Evolutionary conservation across 2,888 invertebrate species (phyloP).

Genomic region (Tachina lurida): DNA sequence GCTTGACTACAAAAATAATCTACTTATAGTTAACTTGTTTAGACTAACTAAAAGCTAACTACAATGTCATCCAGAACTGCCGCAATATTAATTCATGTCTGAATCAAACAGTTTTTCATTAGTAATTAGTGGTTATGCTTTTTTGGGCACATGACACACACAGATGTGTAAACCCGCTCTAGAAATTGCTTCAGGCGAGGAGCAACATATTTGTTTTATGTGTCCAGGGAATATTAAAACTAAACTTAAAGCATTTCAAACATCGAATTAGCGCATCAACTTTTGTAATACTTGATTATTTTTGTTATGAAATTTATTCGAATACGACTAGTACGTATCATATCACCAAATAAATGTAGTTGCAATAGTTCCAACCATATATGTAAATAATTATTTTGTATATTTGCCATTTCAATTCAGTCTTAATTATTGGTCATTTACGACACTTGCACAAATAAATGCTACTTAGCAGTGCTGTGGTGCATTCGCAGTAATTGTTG

Average conservation of each 20-base stretch:
- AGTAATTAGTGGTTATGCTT: too few relatives aligned
- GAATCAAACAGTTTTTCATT: too few relatives aligned
- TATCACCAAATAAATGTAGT: conserved; percentile 33
- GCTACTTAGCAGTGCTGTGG: background rate
- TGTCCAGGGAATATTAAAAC: background rate
- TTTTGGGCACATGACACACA: too few relatives aligned
- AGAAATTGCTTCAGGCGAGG: background rate
- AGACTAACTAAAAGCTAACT: too few relatives aligned
- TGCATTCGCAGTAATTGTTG: conserved; percentile 12
- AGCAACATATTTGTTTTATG: conserved; percentile 2
- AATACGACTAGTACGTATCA: conserved; percentile 41
- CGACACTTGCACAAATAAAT: background rate
- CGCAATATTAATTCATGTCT: too few relatives aligned
- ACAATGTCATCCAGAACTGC: too few relatives aligned
- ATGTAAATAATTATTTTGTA: conserved; percentile 55
- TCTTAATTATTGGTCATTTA: conserved; percentile 45
- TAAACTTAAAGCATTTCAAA: conserved; percentile 7
- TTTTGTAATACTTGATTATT: conserved; percentile 9
- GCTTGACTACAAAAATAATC: too few relatives aligned
- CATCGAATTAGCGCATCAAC: background rate
- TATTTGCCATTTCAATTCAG: conserved; percentile 40
- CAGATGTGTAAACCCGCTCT: too few relatives aligned
- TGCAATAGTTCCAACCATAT: conserved; percentile 30
- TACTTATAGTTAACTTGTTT: too few relatives aligned
- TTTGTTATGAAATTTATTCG: conserved; percentile 29